These are phyloP conservation scores for Eupeodes latifasciatus DNA, from an alignment of 2,888 invertebrate genomes.

Conservation along the genomic window DNA sequence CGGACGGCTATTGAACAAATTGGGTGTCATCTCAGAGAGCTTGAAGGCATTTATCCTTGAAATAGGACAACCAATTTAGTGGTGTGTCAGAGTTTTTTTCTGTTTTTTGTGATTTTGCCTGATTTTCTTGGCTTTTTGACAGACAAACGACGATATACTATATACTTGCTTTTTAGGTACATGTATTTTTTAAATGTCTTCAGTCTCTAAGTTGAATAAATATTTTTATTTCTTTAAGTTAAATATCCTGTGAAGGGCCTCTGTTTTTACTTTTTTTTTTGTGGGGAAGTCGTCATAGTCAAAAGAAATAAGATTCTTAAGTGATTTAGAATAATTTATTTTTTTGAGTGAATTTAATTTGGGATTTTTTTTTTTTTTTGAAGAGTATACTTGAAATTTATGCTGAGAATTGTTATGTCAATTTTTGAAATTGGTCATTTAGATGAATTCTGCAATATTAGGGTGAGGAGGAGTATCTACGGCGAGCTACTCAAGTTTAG, in stretches of 20 bases:
- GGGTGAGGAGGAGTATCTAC: too few species aligned
- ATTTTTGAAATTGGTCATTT: too few species aligned
- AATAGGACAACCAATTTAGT: slow-evolving; percentile 37
- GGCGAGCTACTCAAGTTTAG: too few species aligned
- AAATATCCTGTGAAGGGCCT: background rate
- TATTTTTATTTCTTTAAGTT: slow-evolving; percentile 14
- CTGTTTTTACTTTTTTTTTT: background rate
- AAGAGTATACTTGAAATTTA: background rate
- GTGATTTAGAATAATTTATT: slow-evolving; percentile 10
- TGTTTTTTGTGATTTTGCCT: background rate
- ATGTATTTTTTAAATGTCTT: background rate
- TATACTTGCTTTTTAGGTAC: too few species aligned
- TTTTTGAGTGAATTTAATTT: slow-evolving; percentile 6
- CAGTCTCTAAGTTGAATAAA: slow-evolving; percentile 1
- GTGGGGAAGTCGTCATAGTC: background rate
- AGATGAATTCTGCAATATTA: background rate
- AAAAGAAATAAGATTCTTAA: background rate
- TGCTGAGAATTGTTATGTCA: background rate
- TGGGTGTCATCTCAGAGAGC: slow-evolving; percentile 63
- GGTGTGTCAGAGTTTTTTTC: slow-evolving; percentile 2
- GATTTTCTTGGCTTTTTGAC: slow-evolving; percentile 10
- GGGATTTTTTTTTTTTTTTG: background rate
- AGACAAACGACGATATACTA: background rate
- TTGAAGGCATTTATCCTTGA: slow-evolving; percentile 53
- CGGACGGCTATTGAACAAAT: slow-evolving; percentile 68